Conservation (phyloP, 2,113 vertebrate genomes). For the Cinclus mexicanus region DNA sequence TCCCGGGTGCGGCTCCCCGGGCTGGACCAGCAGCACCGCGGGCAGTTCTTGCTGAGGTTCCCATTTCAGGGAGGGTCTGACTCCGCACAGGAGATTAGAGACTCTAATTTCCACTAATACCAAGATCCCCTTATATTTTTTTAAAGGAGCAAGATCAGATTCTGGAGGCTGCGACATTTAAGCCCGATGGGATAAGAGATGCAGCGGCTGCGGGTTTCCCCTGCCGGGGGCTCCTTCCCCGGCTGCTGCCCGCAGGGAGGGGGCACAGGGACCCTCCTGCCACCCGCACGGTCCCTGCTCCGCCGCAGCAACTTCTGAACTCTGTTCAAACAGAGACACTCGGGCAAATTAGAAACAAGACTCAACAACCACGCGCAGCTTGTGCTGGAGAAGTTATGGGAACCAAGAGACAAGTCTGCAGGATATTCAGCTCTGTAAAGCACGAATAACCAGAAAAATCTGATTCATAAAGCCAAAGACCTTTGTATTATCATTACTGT, state of each 20-base stretch:
- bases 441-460: rapidly evolving
- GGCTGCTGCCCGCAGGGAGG: neutral
- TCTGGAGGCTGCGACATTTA: neutral
- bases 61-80: neutral
- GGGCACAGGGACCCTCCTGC: neutral
- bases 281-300: neutral
- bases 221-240: neutral
- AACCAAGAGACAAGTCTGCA: neutral
- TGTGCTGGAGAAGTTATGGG: rapidly evolving
- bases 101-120: slow-evolving; percentile 31
- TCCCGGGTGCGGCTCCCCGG: rapidly evolving
- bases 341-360: rapidly evolving
- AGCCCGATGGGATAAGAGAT: neutral
- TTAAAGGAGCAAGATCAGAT: neutral
- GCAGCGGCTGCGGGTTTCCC: neutral
- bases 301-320: neutral
- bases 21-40: no score
- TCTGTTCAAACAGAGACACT: rapidly evolving
- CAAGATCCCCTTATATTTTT: slow-evolving; percentile 6
- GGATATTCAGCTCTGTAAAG: neutral
- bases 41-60: neutral
- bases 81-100: neutral
- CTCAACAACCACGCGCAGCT: neutral
- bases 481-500: rapidly evolving
- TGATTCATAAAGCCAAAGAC: neutral